phyloP scores from a whole-genome alignment of 2,113 vertebrate genomes.

The Chaetura pelagica region DNA sequence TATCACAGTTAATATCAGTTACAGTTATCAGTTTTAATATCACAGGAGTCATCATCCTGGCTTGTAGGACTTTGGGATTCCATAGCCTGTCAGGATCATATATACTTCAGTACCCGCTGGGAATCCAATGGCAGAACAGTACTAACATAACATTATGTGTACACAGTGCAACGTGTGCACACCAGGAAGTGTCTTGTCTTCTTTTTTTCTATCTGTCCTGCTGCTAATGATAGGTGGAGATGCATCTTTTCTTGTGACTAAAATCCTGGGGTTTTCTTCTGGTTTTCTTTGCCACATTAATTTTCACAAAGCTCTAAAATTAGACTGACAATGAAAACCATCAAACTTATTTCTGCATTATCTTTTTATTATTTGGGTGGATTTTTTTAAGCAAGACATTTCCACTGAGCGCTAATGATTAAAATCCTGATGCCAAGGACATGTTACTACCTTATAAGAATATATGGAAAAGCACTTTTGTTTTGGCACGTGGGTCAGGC shows the following conservation, averaged over 20 bases:
- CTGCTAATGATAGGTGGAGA: constrained; percentile 23
- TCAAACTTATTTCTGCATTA: neutral
- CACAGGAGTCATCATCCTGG: constrained; percentile 63
- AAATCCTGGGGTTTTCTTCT: neutral
- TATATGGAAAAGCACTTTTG: neutral
- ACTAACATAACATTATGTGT: neutral
- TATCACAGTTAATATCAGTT: constrained; percentile 68
- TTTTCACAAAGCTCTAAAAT: constrained; percentile 31
- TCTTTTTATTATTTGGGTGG: neutral
- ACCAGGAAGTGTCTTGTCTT: neutral
- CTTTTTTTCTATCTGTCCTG: constrained; percentile 25
- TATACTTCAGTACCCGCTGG: neutral
- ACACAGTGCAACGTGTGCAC: constrained; percentile 29
- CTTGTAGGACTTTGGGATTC: constrained; percentile 50
- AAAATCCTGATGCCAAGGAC: neutral
- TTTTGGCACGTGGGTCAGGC: neutral
- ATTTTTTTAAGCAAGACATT: neutral
- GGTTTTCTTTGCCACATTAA: neutral
- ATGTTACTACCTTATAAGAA: neutral
- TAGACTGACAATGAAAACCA: neutral
- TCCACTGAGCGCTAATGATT: neutral
- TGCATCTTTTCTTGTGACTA: constrained; percentile 3
- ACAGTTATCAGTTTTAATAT: no score
- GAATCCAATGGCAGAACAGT: constrained; percentile 5
- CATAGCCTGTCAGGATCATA: constrained; percentile 42